Evolutionary conservation across 2,888 invertebrate species (phyloP).

Genomic region (Acronicta alni): DNA sequence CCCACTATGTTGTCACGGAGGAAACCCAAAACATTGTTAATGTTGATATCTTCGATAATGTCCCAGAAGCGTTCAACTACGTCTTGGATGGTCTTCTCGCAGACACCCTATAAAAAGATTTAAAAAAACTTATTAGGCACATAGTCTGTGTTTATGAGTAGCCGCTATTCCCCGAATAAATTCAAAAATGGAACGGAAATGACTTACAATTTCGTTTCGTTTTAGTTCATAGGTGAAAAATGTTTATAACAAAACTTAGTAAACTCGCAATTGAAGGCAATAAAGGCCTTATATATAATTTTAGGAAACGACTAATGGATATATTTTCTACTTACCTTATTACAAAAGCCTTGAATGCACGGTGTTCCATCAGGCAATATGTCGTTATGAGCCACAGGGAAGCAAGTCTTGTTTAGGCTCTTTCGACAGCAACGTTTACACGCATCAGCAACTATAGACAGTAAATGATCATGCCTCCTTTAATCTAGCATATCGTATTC

Average conservation of each 20-base stretch:
- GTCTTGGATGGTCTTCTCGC: constrained; percentile 98
- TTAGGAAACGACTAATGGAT: too few species aligned
- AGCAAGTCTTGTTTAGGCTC: constrained; percentile 97
- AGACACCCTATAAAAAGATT: constrained; percentile 93
- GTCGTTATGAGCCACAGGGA: constrained; percentile 96
- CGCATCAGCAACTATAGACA: constrained; percentile 93
- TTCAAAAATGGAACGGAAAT: too few species aligned
- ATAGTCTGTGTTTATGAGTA: not conserved
- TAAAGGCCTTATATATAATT: too few species aligned
- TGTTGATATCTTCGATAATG: constrained; percentile 98
- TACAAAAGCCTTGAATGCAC: constrained; percentile 98
- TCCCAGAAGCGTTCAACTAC: constrained; percentile 99
- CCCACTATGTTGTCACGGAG: constrained; percentile 98
- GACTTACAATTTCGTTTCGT: too few species aligned
- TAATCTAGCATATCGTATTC: too few species aligned
- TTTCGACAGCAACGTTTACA: constrained; percentile 98
- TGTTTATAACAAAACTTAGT: too few species aligned
- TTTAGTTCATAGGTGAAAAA: too few species aligned
- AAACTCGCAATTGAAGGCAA: too few species aligned
- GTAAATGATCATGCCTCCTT: not conserved
- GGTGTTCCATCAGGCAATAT: constrained; percentile 97
- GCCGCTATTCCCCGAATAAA: too few species aligned
- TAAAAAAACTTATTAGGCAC: not conserved
- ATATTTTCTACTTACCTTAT: constrained; percentile 90
- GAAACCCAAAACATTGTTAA: constrained; percentile 96